Conservation (phyloP, 2,888 invertebrate species). For the Danaus chrysippus region DNA sequence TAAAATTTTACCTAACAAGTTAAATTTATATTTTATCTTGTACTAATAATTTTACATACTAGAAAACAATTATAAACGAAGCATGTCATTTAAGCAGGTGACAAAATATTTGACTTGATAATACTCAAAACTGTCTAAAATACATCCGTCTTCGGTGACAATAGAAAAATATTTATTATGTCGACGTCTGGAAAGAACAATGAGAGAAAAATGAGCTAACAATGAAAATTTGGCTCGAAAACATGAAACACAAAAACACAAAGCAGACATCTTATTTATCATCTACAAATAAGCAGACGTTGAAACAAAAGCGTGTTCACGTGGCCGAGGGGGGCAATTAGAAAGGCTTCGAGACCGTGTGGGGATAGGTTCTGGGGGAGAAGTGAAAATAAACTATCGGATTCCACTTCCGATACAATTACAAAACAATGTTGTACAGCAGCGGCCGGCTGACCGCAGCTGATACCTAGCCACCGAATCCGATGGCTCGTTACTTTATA, state of each 20-base stretch:
- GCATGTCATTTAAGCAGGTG: background rate
- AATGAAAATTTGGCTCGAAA: background rate
- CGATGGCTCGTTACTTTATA: constrained; percentile 70
- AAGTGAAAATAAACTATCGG: constrained; percentile 68
- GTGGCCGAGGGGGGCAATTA: constrained; percentile 55
- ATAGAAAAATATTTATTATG: background rate
- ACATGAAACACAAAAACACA: background rate
- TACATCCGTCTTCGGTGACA: background rate
- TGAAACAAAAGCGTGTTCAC: constrained; percentile 42
- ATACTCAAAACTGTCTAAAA: background rate
- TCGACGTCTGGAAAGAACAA: constrained; percentile 1
- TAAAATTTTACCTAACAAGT: no score
- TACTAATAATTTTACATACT: no score
- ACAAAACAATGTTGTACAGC: constrained; percentile 63
- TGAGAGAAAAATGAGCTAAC: constrained; percentile 1
- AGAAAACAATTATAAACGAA: background rate
- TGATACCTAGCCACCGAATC: constrained; percentile 59
- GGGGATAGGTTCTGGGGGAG: constrained; percentile 46
- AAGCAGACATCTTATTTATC: constrained; percentile 13
- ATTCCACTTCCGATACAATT: constrained; percentile 75
- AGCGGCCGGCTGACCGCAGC: constrained; percentile 59
- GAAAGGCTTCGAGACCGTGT: constrained; percentile 62
- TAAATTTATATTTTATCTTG: no score
- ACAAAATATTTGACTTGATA: background rate
- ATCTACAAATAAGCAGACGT: constrained; percentile 28